These are phyloP conservation scores for Drosophila murphyi DNA, from an alignment of 1,140 invertebrate genomes.

Conservation along the genomic window DNA sequence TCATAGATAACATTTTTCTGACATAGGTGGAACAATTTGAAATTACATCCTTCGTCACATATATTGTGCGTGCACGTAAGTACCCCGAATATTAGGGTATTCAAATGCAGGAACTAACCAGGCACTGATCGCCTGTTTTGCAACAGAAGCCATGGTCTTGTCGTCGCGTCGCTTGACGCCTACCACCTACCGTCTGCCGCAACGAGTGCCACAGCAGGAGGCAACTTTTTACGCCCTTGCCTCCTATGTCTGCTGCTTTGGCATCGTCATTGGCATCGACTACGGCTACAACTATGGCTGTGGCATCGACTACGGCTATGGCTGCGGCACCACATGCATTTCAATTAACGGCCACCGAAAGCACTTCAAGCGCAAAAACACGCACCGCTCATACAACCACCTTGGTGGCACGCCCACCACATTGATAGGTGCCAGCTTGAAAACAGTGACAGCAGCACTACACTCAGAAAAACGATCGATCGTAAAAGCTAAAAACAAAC, in stretches of 20 bases:
- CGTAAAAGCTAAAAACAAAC: neutral
- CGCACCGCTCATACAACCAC: slow-evolving; percentile 55
- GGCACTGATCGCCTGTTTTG: no score
- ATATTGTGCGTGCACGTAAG: no score
- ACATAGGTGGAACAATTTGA: no score
- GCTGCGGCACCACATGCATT: slow-evolving; percentile 66
- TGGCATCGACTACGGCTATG: slow-evolving; percentile 4
- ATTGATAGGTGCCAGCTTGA: slow-evolving; percentile 11
- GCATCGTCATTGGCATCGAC: neutral
- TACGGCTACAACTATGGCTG: neutral
- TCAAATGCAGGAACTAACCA: no score
- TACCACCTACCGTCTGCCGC: no score
- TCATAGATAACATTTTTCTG: no score
- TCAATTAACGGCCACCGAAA: slow-evolving; percentile 76
- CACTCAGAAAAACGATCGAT: neutral
- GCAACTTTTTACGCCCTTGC: neutral
- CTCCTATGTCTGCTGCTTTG: neutral
- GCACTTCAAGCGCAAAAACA: slow-evolving; percentile 76
- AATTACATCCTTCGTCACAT: no score
- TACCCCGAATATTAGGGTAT: no score
- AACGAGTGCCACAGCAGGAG: slow-evolving; percentile 4
- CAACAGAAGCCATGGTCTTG: no score
- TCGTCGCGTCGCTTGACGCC: no score
- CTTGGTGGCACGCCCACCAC: slow-evolving; percentile 33
- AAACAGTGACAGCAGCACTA: slow-evolving; percentile 7